Evolutionary conservation across 92 coral and sea anemone species (phyloP), one percentile per base, ranked within the genome.

Genomic region (Chrysogorgia sp.): DNA sequence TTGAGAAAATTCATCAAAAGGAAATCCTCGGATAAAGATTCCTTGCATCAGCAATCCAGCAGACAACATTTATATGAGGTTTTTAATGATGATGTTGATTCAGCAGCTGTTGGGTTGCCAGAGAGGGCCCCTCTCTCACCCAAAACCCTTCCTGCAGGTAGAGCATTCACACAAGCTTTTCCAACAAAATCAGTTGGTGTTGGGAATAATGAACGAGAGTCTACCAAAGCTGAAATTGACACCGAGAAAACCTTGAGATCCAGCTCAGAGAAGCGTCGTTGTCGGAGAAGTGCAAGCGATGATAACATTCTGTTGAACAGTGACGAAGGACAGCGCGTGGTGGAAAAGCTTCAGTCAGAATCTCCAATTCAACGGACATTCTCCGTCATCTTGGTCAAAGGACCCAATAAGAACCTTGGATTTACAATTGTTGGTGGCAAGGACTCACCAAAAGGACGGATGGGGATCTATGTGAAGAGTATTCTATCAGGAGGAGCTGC

Each of bases 341-440:
- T 72, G 32, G 79, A 17, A 8, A 20, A 56, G 40, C 13, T 22
- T 6, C 79, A 72, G 35, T n/a, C n/a, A n/a, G n/a, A n/a, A 19
- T 1, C 79, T 9, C 52, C 49, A 8, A 65, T 72, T 4, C 65
- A 72, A 23, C 37, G 79, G 7, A 72, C 79, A 7, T 72, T 72
- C 23, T 72, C 97, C 1, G 86, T 96, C 1, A 96, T 91, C 0
- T 71, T 96, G 22, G 96, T 88, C 19, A 96, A 96, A 60, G 99
- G 99, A 17, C 90, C 86, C 58, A 93, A 93, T 2, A 96, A 87
- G 58, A 93, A 97, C 20, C 91, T 96, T 59, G 99, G 99, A 20
- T 96, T 96, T 59, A 96, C 99, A 29, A 96, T 96, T 52, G 99
- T 96, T 1, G 99, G 99, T 26, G 99, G 99, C 28, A 85, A 84